Base-by-base conservation (phyloP, 1,140 invertebrate species). In the Procambarus clarkii region DNA sequence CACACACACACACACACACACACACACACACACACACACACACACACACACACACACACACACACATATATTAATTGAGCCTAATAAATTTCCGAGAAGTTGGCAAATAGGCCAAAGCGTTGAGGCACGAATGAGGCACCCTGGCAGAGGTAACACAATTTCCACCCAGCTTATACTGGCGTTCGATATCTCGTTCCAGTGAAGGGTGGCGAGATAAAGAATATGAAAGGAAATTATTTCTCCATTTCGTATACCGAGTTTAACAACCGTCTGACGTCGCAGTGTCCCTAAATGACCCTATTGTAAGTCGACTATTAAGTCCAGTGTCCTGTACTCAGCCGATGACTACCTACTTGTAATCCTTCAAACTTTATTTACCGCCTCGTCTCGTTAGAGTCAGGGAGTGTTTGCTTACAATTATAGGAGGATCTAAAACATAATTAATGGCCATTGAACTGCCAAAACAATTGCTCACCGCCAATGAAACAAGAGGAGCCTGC, bases 351-450 rank as follows among this genome's bases (percentile, higher is more conserved):
- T 7, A 46, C 80, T 83, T 69, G 81, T 69, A 64, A 83, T 83
- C 81, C 60, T 83, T 83, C 81, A 83, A 69, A 64, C 45, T 78
- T 78, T 86, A 86, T 86, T 77, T 77, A 86, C 85, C 50, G 74
- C 71, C 74, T 76, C 46, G 71, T 77, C 85, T 86, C 76, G 85
- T 86, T 86, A 86, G 85, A 78, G 71, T 58, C 71, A 45, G 48
- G 21, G 71, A 78, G 85, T 86, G 85, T 86, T 86, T 86, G 85
- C 85, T 86, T 86, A 86, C 85, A 86, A 86, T 86, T 86, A 86
- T 50, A 86, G 71, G 85, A 77, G 74, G 74, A 86, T 24, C 50
- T 78, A 54, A 86, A 86, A 78, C 85, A 86, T 86, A 86, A 86
- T 86, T 86, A 86, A 86, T 86, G 85, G 78, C 76, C 85, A 86